Percentiles rank a stretch among this genome's conserved stretches.
phyloP scores from a whole-genome alignment of 2,797 vertebrate species.

The Tokudaia tokunoshimensis region DNA sequence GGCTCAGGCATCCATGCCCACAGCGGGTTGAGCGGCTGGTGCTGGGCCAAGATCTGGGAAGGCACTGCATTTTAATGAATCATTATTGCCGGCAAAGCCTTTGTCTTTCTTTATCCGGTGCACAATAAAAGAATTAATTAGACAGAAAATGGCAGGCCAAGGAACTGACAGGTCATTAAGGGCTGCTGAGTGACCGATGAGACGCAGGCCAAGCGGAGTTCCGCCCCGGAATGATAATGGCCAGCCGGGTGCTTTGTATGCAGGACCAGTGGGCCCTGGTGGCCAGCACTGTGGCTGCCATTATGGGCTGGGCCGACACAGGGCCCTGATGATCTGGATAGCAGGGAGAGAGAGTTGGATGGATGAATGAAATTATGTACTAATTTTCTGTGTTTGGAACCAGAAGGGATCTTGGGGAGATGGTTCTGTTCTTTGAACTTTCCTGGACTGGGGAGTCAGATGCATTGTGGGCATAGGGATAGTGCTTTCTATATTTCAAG shows the following conservation, averaged over 20 bases:
- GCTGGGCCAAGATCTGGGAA: constrained; percentile 92
- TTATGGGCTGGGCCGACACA: constrained; percentile 82
- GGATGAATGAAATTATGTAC: background rate
- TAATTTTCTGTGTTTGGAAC: constrained; percentile 81
- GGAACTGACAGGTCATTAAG: constrained; percentile 98
- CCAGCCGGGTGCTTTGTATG: constrained; percentile 88
- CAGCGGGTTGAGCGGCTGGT: constrained; percentile 91
- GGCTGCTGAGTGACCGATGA: constrained; percentile 95
- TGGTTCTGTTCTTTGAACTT: background rate
- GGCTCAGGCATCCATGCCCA: constrained; percentile 13
- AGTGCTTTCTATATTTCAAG: background rate
- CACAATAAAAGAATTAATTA: constrained; percentile 99
- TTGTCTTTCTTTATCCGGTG: constrained; percentile 99
- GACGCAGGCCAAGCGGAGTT: constrained; percentile 92
- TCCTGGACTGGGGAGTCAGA: background rate
- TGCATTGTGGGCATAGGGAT: background rate
- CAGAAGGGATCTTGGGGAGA: background rate
- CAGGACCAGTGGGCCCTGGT: constrained; percentile 87
- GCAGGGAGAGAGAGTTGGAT: constrained; percentile 56
- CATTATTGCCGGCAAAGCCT: constrained; percentile 94
- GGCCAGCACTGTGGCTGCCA: constrained; percentile 82
- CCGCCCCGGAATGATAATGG: constrained; percentile 89
- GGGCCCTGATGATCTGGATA: constrained; percentile 63
- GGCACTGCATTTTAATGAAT: constrained; percentile 99
- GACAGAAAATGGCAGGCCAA: constrained; percentile 99